These are phyloP conservation scores for Amblyjoppa proteus DNA, from an alignment of 2,888 invertebrate species.

Conservation along the genomic window DNA sequence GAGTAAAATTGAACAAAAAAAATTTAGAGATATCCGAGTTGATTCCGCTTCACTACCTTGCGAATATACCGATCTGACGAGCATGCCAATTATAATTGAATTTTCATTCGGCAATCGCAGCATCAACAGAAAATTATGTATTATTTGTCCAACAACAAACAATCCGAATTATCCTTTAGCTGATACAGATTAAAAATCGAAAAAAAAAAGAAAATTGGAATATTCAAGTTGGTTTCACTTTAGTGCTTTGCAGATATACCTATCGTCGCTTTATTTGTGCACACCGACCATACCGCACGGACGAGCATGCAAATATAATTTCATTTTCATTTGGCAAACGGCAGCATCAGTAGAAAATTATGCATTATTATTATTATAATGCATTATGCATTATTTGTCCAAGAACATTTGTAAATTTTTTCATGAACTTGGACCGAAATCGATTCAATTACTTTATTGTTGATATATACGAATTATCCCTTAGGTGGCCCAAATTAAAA, in stretches of 20 bases:
- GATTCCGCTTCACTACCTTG: neutral
- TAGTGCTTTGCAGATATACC: too few relatives aligned
- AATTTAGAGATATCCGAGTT: neutral
- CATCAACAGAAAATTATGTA: constrained; percentile 20
- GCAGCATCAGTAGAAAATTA: too few relatives aligned
- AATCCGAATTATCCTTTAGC: too few relatives aligned
- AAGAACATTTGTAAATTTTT: neutral
- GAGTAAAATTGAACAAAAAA: neutral
- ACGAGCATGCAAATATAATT: constrained; percentile 6
- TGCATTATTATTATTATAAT: too few relatives aligned
- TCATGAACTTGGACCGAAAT: neutral
- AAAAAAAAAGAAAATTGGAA: too few relatives aligned
- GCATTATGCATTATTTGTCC: too few relatives aligned
- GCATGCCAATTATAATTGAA: too few relatives aligned
- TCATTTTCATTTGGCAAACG: neutral
- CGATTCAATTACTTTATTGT: too few relatives aligned
- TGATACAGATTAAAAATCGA: too few relatives aligned
- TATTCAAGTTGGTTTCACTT: too few relatives aligned
- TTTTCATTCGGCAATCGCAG: constrained; percentile 6
- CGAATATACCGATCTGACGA: neutral
- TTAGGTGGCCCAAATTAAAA: too few relatives aligned
- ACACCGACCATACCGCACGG: neutral
- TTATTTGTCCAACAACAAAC: neutral
- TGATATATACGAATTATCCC: too few relatives aligned
- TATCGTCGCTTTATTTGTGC: neutral